Evolutionary conservation across 2,888 invertebrate species (phyloP), one percentile per base, ranked within the genome.

Genomic region (Thecocarcelia acutangulata): DNA sequence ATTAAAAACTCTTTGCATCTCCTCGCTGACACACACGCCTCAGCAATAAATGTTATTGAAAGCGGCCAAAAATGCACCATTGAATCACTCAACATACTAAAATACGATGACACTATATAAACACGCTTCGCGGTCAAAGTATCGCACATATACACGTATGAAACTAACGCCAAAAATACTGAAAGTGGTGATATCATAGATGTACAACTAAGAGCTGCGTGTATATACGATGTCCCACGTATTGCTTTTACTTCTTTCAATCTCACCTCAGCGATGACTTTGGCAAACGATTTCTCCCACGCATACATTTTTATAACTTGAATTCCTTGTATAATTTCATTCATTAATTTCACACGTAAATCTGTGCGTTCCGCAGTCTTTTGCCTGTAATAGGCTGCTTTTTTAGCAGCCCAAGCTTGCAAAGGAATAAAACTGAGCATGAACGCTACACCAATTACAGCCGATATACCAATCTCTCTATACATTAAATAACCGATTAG

Each of bases 281-380:
- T 92, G 0, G 94, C 94, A 87, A 97, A 97, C 0, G 95, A 95
- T 46, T 93, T 93, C 89, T 97, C 97, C 94, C 97, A 97, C 0
- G 96, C 95, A 87, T 96, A 97, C 96, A 97, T 97, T 89, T 97
- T 97, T 84, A 97, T 95, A 0, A 96, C 95, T 80, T 96, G 93
- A 85, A 97, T 95, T 2, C 96, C 96, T 74, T 94, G 93, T 42
- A 97, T 94, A 0, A 97, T 94, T 89, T 97, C 98, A 88, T 96
- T 97, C 97, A 98, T 97, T 0, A 97, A 90, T 28, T 96, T 92
- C 1, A 98, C 95, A 5, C 98, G 91, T 85, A 96, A 93, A 90
- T 98, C 98, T 0, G 97, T 97, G 68, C 95, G 92, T 42, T 94
- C 90, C 0, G 97, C 96, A 0, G 96, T 96, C 87, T 93, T 92